Base-by-base conservation (phyloP, 1,140 invertebrate genomes). In the Leptinotarsa undecemlineata region DNA sequence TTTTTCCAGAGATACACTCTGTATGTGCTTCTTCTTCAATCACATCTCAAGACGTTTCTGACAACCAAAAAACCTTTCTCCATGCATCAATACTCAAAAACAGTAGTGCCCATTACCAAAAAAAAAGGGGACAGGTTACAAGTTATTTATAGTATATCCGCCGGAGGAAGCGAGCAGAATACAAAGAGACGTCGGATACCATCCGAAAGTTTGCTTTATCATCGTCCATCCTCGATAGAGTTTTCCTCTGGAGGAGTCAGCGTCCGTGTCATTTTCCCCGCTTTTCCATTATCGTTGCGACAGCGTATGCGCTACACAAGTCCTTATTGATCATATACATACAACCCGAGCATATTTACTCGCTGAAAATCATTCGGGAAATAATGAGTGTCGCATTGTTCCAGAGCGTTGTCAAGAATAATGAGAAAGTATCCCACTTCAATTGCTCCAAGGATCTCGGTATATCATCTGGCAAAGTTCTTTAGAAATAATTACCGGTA, bases 301-400 rank as follows among this genome's bases (percentile, higher is more conserved):
- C 15, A 57, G 51, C 15, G 51, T 19, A 17, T 57, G 51, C 51
- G 51, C 51, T 57, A 57, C 15, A 57, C 51, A 57, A 19, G n/a
- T 17, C 51, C 51, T 15, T 57, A 57, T 57, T 57, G 51, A 57
- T 57, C 51, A 57, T 57, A n/a, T 57, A 57, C 51, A 57, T 57
- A 19, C 51, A 14, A 57, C 51, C 17, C 15, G n/a, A 57, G 51
- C 51, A 57, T 57, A 19, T 57, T 57, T 57, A 57, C n/a, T 15
- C n/a, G n/a, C 17, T 57, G 51, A 57, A 57, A 57, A 57, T 57
- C n/a, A 57, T 57, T 57, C 51, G 14, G n/a, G 51, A 8, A 15
- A n/a, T 57, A 57, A 57, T 17, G 17, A 15, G 51, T 57, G 15
- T 57, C 51, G 51, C 51, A 57, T 57, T 57, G 51, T 19, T 15